phyloP scores from a whole-genome alignment of 2,888 invertebrate genomes.

The Oscheius sp. region DNA sequence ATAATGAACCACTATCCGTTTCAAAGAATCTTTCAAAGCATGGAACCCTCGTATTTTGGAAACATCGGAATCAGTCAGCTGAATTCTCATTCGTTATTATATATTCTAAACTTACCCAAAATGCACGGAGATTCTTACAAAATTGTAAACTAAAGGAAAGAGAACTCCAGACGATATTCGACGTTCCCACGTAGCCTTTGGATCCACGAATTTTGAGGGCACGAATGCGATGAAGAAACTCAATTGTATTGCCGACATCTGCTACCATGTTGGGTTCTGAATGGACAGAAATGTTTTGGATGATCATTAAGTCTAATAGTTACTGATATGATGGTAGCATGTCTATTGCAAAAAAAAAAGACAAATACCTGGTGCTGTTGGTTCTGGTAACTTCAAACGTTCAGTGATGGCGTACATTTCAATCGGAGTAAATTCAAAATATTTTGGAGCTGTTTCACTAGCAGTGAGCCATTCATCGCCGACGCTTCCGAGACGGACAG shows the following conservation, averaged over 20 bases:
- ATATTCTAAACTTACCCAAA: slow-evolving; percentile 73
- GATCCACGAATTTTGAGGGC: slow-evolving; percentile 73
- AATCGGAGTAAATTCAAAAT: slow-evolving; percentile 80
- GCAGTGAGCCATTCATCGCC: slow-evolving; percentile 57
- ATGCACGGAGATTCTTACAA: slow-evolving; percentile 81
- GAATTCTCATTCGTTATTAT: slow-evolving; percentile 35
- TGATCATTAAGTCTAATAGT: no score
- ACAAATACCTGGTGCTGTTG: slow-evolving; percentile 71
- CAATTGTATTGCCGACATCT: slow-evolving; percentile 89
- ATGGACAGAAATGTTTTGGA: slow-evolving; percentile 10
- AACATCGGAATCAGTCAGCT: slow-evolving; percentile 71
- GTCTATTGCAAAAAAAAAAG: not conserved
- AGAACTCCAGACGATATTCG: slow-evolving; percentile 84
- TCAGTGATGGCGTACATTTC: slow-evolving; percentile 90
- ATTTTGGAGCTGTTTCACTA: slow-evolving; percentile 50
- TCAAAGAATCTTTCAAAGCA: slow-evolving; percentile 77
- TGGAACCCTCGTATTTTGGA: slow-evolving; percentile 69
- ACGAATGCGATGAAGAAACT: slow-evolving; percentile 80
- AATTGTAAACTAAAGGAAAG: slow-evolving; percentile 83
- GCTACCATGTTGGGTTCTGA: slow-evolving; percentile 80
- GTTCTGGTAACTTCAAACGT: slow-evolving; percentile 85
- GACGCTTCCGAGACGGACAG: slow-evolving; percentile 51
- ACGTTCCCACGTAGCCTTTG: slow-evolving; percentile 78
- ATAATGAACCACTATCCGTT: slow-evolving; percentile 78
- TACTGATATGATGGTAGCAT: not conserved